Evolutionary conservation across 2,888 invertebrate genomes (phyloP).

Genomic region (Amaurobius ferox): DNA sequence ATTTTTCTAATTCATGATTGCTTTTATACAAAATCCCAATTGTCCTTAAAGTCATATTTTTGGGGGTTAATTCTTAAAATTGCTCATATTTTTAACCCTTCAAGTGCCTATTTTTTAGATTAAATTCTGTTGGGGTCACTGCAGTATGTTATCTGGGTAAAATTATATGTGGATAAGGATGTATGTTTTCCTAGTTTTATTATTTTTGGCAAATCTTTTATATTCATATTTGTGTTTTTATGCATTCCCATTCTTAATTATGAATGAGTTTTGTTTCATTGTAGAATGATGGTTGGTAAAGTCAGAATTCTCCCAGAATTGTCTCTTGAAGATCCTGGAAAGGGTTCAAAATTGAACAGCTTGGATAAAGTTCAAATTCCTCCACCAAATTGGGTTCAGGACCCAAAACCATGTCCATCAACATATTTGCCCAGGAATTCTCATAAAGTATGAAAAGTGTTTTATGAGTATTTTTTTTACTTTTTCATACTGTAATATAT

Average conservation of each 20-base stretch:
- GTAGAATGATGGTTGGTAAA: slow-evolving; percentile 78
- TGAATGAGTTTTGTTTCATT: slow-evolving; percentile 5
- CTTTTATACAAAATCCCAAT: too few species aligned
- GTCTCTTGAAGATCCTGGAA: slow-evolving; percentile 81
- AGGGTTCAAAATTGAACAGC: slow-evolving; percentile 77
- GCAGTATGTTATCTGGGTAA: background rate
- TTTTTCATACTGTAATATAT: slow-evolving; percentile 1
- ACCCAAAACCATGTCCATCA: background rate
- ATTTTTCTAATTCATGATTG: too few species aligned
- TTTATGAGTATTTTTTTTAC: too few species aligned
- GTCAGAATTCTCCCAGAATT: slow-evolving; percentile 85
- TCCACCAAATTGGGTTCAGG: slow-evolving; percentile 36
- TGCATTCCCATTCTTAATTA: background rate
- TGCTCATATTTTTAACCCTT: too few species aligned
- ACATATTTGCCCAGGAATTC: background rate
- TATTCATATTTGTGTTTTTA: too few species aligned
- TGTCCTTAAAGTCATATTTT: too few species aligned
- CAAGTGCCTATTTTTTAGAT: too few species aligned
- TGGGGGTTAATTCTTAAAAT: too few species aligned
- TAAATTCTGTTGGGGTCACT: too few species aligned
- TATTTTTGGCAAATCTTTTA: too few species aligned
- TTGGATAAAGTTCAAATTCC: slow-evolving; percentile 51
- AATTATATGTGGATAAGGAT: too few species aligned
- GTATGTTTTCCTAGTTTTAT: too few species aligned
- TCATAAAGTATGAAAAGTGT: background rate